Percentiles rank a stretch among this genome's conserved stretches.
Conservation (phyloP, 2,113 vertebrate species). For the Tonatia bakeri region DNA sequence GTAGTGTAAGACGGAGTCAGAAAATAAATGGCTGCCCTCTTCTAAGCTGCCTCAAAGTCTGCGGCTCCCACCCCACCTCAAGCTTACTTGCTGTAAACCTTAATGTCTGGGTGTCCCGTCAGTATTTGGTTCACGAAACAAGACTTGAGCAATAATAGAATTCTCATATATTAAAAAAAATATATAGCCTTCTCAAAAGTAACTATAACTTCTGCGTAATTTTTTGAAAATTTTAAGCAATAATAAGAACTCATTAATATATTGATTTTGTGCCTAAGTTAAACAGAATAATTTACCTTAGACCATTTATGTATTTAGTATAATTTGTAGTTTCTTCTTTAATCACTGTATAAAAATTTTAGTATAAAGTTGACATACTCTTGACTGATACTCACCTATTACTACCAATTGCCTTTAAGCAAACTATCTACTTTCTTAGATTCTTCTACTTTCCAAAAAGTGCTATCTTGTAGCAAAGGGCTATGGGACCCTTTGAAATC, state of each 20-base stretch:
- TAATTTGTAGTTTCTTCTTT: background rate
- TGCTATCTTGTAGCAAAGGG: background rate
- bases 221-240: background rate
- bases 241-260: background rate
- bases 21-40: accelerated
- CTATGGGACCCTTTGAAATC: too few species aligned
- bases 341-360: background rate
- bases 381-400: background rate
- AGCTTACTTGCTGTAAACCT: background rate
- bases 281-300: background rate
- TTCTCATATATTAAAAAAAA: background rate
- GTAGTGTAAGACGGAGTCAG: background rate
- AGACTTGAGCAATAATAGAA: background rate
- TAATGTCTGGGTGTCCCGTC: background rate
- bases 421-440: background rate
- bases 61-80: background rate
- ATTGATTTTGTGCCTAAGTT: background rate
- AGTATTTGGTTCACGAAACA: background rate
- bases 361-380: background rate
- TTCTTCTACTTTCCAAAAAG: background rate
- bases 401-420: background rate
- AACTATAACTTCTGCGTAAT: background rate
- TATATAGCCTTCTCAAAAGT: background rate
- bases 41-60: background rate
- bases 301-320: background rate